Base-by-base conservation (phyloP, 1,140 invertebrate species). In the Chironomus tepperi region DNA sequence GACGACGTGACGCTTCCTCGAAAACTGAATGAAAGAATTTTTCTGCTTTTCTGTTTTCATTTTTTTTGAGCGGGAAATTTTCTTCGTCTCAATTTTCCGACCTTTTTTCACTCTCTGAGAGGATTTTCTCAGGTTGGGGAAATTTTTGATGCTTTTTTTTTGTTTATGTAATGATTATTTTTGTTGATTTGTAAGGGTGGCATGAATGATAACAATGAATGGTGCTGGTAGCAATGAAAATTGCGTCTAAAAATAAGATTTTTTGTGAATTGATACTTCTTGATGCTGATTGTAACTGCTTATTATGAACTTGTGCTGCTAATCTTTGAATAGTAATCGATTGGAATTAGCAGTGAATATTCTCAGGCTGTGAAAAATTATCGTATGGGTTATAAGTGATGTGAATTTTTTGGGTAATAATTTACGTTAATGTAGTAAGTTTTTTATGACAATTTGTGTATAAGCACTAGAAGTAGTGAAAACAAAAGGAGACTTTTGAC, bases 131-230 rank as follows among this genome's bases (percentile, higher is more conserved):
- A n/a, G 12, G 12, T 57, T 15, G 12, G 47, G 47, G 47, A 57
- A 57, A 57, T 57, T 57, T 57, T 3, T 12, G 3, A 15, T 57
- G 12, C 47, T 57, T n/a, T 57, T 57, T n/a, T 57, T 57, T 57
- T 57, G 47, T 57, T 57, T 57, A 57, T 57, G 47, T 57, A 57
- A 57, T 57, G 47, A 15, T 57, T 57, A n/a, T 57, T 12, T n/a
- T 34, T 34, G 24, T 34, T 34, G 24, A 34, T 34, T 57, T 57
- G n/a, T 57, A 57, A 15, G 24, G 24, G 47, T 57, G 12, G 47
- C 12, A 57, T n/a, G 12, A 15, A n/a, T 57, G 12, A 57, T 57
- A n/a, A 5, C 47, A 57, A 57, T 57, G 47, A 57, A 12, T n/a
- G 15, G n/a, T 57, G 47, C 12, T n/a, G 47, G 47, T 5, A 57